phyloP scores from a whole-genome alignment of 1,140 invertebrate species.

The Zaprionus africanus region DNA sequence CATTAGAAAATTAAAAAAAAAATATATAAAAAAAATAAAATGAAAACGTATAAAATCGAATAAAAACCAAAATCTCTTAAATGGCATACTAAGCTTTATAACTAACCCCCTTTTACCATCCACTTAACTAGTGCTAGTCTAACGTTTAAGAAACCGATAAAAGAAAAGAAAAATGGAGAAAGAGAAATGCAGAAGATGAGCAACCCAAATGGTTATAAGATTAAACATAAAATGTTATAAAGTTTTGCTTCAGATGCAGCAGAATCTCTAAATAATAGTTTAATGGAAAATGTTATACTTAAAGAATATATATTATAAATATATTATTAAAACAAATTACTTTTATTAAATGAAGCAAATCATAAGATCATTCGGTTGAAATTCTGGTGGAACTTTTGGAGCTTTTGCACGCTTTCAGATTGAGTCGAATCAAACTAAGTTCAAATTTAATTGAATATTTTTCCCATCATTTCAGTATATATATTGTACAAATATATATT shows the following conservation, averaged over 20 bases:
- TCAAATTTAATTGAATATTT: not conserved
- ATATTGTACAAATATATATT: not conserved
- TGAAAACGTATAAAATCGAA: conserved; percentile 29
- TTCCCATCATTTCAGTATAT: not conserved
- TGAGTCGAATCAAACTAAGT: not conserved
- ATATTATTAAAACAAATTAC: conserved; percentile 54
- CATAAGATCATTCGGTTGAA: conserved; percentile 29
- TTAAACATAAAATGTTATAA: conserved; percentile 63
- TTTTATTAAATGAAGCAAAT: conserved; percentile 55
- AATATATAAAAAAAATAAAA: conserved; percentile 20
- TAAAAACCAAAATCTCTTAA: conserved; percentile 51
- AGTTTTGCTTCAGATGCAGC: conserved; percentile 59
- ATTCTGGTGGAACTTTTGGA: not conserved
- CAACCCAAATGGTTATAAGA: conserved; percentile 59
- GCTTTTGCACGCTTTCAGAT: not conserved
- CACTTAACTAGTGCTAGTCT: conserved; percentile 54
- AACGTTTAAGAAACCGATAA: conserved; percentile 33
- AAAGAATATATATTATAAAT: conserved; percentile 60
- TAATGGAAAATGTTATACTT: conserved; percentile 71
- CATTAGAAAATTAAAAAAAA: conserved; percentile 27
- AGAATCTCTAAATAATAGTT: conserved; percentile 70
- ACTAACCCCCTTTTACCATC: conserved; percentile 68
- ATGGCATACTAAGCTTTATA: conserved; percentile 62
- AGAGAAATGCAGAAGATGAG: conserved; percentile 27
- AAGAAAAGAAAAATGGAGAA: conserved; percentile 29